phyloP scores from a whole-genome alignment of 1,140 invertebrate species.

The Zaprionus taronus region DNA sequence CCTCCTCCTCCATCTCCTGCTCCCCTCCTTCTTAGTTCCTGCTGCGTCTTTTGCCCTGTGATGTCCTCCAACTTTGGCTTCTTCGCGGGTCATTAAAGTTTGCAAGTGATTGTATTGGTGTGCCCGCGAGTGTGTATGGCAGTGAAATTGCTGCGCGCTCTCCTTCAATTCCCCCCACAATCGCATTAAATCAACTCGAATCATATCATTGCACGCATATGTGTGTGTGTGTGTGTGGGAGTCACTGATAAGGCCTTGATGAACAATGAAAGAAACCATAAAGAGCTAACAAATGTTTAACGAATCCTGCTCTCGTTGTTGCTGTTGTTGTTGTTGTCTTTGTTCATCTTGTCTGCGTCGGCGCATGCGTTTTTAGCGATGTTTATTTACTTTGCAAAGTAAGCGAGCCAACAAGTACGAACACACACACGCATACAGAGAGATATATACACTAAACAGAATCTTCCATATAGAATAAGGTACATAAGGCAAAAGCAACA shows the following conservation, averaged over 20 bases:
- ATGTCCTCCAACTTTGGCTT: constrained; percentile 51
- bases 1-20: not conserved
- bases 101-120: constrained; percentile 36
- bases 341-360: constrained; percentile 71
- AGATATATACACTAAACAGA: constrained; percentile 10
- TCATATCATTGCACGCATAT: constrained; percentile 24
- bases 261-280: constrained; percentile 33
- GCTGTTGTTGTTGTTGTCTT: constrained; percentile 33
- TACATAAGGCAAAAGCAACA: constrained; percentile 71
- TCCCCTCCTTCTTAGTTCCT: not conserved
- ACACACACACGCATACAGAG: constrained; percentile 20
- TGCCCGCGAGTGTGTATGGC: constrained; percentile 11
- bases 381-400: constrained; percentile 58
- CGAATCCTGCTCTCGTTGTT: constrained; percentile 13
- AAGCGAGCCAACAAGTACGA: constrained; percentile 73
- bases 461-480: constrained; percentile 19
- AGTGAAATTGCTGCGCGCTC: not conserved
- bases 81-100: constrained; percentile 43
- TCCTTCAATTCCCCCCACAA: not conserved
- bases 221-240: constrained; percentile 9
- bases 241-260: constrained; percentile 40
- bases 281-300: constrained; percentile 60
- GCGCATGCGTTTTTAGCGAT: constrained; percentile 66
- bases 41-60: not conserved
- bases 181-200: constrained; percentile 24